These are phyloP conservation scores for Eilema sororculum DNA, from an alignment of 2,888 invertebrate genomes.

Conservation along the genomic window DNA sequence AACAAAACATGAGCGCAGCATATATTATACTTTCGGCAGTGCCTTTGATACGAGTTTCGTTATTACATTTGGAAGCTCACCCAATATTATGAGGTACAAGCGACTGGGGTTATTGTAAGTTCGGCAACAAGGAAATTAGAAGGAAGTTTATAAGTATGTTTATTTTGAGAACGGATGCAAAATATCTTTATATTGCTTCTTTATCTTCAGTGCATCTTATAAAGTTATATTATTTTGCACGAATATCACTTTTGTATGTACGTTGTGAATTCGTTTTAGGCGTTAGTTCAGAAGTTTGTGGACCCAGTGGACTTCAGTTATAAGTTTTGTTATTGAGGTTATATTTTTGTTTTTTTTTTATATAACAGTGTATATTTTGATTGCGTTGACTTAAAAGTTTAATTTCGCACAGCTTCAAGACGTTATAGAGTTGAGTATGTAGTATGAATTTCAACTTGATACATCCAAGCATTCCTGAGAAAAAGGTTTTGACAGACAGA, in stretches of 20 bases:
- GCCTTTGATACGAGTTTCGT: neutral
- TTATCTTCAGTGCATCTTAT: neutral
- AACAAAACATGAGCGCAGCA: neutral
- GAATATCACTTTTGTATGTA: no score
- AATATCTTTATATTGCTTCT: neutral
- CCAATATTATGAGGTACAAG: neutral
- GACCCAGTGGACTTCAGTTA: neutral
- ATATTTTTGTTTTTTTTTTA: no score
- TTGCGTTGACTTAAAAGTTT: no score
- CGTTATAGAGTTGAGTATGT: no score
- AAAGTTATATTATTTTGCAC: neutral
- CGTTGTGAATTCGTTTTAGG: neutral
- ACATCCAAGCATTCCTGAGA: no score
- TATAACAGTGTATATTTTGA: no score
- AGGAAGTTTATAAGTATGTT: neutral
- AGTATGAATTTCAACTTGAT: no score
- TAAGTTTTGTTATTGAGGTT: neutral
- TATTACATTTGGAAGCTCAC: neutral
- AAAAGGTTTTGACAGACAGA: no score
- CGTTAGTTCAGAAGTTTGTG: neutral
- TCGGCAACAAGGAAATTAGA: slow-evolving; percentile 3
- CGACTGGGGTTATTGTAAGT: neutral
- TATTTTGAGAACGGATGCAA: neutral
- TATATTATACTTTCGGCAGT: neutral
- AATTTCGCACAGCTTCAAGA: no score